phyloP scores from a whole-genome alignment of 53 echinoderm and acorn worm genomes.

The Holothuria scabra region DNA sequence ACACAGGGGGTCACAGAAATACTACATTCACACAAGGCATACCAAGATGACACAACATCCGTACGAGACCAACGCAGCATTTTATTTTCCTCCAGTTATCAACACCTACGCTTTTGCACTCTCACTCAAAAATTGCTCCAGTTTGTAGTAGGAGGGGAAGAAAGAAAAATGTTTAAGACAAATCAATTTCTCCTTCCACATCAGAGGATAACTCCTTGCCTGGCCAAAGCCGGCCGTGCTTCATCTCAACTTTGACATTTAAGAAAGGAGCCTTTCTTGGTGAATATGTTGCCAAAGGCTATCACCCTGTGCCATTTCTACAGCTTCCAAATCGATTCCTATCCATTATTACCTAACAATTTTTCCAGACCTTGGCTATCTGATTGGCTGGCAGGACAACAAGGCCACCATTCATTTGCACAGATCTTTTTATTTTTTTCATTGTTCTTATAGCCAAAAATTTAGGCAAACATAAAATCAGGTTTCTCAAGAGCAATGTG shows the following conservation, averaged over 20 bases:
- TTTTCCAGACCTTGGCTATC: slow-evolving; percentile 20
- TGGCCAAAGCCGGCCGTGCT: background rate
- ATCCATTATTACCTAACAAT: slow-evolving; percentile 29
- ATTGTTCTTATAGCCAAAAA: too few species aligned
- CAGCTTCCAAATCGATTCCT: slow-evolving; percentile 32
- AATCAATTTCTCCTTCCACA: slow-evolving; percentile 30
- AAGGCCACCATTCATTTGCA: background rate
- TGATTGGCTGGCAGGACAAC: slow-evolving; percentile 23
- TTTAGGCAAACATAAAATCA: too few species aligned
- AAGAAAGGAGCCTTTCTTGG: background rate
- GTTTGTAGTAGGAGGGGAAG: too few species aligned
- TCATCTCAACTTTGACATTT: slow-evolving; percentile 30
- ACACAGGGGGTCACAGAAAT: too few species aligned
- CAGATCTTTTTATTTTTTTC: background rate
- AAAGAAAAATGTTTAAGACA: slow-evolving; percentile 6
- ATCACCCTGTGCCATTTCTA: slow-evolving; percentile 33
- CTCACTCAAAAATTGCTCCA: too few species aligned
- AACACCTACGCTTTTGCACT: too few species aligned
- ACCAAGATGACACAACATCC: too few species aligned
- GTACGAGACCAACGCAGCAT: too few species aligned
- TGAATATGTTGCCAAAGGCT: slow-evolving; percentile 27
- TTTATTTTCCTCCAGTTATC: too few species aligned
- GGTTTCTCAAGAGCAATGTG: too few species aligned
- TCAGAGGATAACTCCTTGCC: background rate
- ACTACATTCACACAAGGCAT: too few species aligned